These are phyloP conservation scores for Phataginus tetradactyla DNA, from an alignment of 2,797 vertebrate genomes.

Conservation along the genomic window DNA sequence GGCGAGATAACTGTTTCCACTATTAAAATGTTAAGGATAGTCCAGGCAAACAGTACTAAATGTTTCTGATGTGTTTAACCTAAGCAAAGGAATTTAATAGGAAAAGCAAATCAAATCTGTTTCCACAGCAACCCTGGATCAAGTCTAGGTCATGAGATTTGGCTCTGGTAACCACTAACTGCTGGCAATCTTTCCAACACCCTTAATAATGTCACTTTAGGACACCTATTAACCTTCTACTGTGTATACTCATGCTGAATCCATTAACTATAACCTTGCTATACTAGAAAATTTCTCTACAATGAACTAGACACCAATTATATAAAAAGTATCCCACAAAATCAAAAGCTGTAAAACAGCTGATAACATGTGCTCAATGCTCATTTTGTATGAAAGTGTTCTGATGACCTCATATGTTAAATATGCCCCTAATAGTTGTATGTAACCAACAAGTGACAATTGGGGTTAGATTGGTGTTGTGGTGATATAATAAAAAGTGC, in stretches of 20 bases:
- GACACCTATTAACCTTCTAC: neutral
- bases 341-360: neutral
- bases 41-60: neutral
- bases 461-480: neutral
- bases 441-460: neutral
- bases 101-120: constrained; percentile 50
- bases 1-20: constrained; percentile 76
- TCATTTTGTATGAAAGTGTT: neutral
- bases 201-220: constrained; percentile 28
- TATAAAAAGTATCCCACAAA: neutral
- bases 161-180: neutral
- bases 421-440: neutral
- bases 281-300: neutral
- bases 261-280: constrained; percentile 14
- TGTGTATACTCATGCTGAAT: neutral
- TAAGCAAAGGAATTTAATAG: constrained; percentile 39
- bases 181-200: neutral
- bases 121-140: constrained; percentile 60
- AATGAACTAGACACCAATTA: neutral
- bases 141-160: constrained; percentile 55
- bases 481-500: neutral
- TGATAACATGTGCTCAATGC: neutral
- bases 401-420: neutral
- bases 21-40: neutral
- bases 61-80: neutral